Base-by-base conservation (phyloP, 1,140 invertebrate species). In the Drosophila oshimai region DNA sequence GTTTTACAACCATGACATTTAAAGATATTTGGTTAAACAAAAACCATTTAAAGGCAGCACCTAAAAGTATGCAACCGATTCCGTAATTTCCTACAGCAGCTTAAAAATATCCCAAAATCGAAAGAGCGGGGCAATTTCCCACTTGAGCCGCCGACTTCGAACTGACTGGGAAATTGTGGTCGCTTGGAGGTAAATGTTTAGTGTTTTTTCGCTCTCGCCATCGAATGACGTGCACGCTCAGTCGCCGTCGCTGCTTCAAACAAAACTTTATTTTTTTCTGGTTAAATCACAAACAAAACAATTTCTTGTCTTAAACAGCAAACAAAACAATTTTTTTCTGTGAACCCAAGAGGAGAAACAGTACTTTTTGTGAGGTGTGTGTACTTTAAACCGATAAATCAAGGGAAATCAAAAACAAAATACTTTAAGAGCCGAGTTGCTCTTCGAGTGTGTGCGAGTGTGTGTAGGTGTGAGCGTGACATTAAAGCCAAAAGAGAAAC, bases 41-140 rank as follows among this genome's bases (percentile, higher is more conserved):
- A n/a, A 9, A n/a, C 13, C 6, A 10, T 28, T 45, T 54, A 17
- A 33, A 1, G 0, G 0, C 0, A 13, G 3, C 51, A 28, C 55
- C 17, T n/a, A 51, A 73, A 68, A 77, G 68, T 49, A 83, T 10
- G 42, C 78, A 64, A 36, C 10, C 1, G 2, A 6, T 54, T 41
- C 29, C 1, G 3, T 10, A 4, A 15, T 10, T 28, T 12, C 5
- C 3, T 6, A 17, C 2, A 2, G 15, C 4, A 9, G 10, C 10
- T 2, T 13, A 9, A 24, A 68, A 69, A 57, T 31, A n/a, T 34
- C 34, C 41, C 26, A 13, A n/a, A 29, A 20, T 6, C 44, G 9
- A 3, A 10, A 22, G 31, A 33, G n/a, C 12, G 13, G 12, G 13
- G 17, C 4, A 39, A 80, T 31, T 65, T 62, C 39, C 54, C 75